Evolutionary conservation across 2,113 vertebrate genomes (phyloP), one percentile per base, ranked within the genome.

Genomic region (Burhinus bistriatus): DNA sequence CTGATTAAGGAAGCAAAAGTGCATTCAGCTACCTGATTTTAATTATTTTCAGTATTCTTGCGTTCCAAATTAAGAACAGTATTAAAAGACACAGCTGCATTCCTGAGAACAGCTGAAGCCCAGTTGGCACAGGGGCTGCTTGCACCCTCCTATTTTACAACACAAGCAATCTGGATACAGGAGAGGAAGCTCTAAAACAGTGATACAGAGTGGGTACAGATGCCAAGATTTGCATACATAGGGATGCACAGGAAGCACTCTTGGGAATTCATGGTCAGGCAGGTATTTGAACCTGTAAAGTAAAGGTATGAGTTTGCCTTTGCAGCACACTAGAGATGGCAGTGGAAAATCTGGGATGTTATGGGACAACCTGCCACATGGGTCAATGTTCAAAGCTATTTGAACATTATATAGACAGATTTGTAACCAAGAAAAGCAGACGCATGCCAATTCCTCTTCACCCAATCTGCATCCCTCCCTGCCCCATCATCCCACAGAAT

Each of bases 391-490:
- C 58, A 88, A 92, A 86, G 5, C 16, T 6, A 22, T 62, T 45
- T 69, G 51, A 80, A 45, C 16, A 9, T 49, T 49, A 42, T 22
- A 13, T 2, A n/a, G 49, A 9, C 17, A 57, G 45, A 44, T 76
- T 30, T 61, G 15, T 30, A 23, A 83, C 14, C n/a, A 45, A 62
- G n/a, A 61, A 62, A 77, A 86, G 30, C 21, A 80, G 45, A 42
- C 0, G 0, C n/a, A 27, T 6, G 8, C 40, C 32, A 45, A 13
- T 36, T 78, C 22, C n/a, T 87, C n/a, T 58, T 85, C 38, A n/a
- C 7, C 2, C 7, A 5, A 5, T 34, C 23, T 71, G 15, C 54
- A 29, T 75, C n/a, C 8, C 13, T 80, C 36, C 58, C 45, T 65
- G 36, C 15, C 26, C 19, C 44, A 69, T 13, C 34, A 22, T 21